Conservation (phyloP, 1,140 invertebrate species). For the Bombus consobrinus region DNA sequence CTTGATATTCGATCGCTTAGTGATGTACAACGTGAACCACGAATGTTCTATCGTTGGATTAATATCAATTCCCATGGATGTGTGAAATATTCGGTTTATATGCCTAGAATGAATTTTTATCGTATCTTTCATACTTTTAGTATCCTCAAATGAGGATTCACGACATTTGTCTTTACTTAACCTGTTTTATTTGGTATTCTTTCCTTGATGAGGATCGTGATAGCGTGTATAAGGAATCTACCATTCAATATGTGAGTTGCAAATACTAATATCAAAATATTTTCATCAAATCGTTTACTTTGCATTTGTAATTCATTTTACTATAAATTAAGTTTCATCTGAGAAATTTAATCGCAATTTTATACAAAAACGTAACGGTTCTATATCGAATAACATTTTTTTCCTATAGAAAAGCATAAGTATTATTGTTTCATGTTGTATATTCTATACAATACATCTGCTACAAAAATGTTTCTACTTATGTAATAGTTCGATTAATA, state of each 20-base stretch:
- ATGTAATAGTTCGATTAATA: neutral
- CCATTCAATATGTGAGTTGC: neutral
- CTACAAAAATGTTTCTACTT: neutral
- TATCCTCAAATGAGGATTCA: neutral
- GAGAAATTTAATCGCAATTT: neutral
- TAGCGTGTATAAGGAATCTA: neutral
- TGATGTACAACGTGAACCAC: constrained; percentile 34
- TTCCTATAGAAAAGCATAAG: neutral
- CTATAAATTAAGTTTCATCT: neutral
- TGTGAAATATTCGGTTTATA: neutral
- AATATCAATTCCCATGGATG: constrained; percentile 13
- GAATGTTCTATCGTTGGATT: constrained; percentile 19
- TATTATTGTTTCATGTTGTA: neutral
- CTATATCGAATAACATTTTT: neutral
- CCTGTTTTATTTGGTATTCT: neutral
- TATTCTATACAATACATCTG: neutral
- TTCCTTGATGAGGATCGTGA: neutral
- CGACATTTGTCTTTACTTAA: neutral
- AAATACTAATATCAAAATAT: neutral
- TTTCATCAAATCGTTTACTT: neutral
- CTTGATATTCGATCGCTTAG: constrained; percentile 44
- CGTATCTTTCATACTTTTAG: neutral
- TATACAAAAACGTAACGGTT: neutral
- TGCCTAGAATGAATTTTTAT: neutral
- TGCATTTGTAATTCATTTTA: neutral